phyloP scores from a whole-genome alignment of 1,140 invertebrate species.

The Drosophila lacertosa region DNA sequence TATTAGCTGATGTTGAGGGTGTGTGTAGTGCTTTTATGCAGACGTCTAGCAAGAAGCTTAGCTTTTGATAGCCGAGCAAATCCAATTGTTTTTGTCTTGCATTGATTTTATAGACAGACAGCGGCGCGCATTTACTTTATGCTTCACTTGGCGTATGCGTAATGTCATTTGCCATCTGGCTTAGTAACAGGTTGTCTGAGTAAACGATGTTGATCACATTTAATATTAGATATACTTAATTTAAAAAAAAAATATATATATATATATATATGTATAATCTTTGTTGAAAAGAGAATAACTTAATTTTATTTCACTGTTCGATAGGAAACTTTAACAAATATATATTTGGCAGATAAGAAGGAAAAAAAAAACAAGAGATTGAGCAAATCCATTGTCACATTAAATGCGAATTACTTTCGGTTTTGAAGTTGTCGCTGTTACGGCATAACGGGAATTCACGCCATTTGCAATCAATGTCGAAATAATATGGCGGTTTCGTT shows the following conservation, averaged over 20 bases:
- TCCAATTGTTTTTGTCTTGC: slow-evolving; percentile 34
- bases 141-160: slow-evolving; percentile 37
- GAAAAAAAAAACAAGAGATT: background rate
- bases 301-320: background rate
- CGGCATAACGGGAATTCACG: slow-evolving; percentile 36
- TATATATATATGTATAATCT: too few relatives aligned
- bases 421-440: slow-evolving; percentile 21
- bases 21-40: background rate
- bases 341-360: background rate
- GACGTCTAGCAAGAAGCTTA: slow-evolving; percentile 29
- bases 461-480: slow-evolving; percentile 66
- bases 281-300: too few relatives aligned
- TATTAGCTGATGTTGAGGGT: background rate
- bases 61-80: slow-evolving; percentile 29
- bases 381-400: slow-evolving; percentile 42
- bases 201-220: background rate
- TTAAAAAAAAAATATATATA: too few relatives aligned
- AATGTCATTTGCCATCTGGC: slow-evolving; percentile 14
- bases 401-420: slow-evolving; percentile 33
- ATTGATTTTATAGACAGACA: slow-evolving; percentile 14
- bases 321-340: background rate
- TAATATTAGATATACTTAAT: too few relatives aligned
- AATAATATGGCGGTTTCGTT: slow-evolving; percentile 65
- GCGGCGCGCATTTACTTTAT: slow-evolving; percentile 12
- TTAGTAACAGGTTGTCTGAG: too few relatives aligned